A percentile compares a stretch with the other conserved stretches of the same genome.
These are phyloP conservation scores for Epinephelus fuscoguttatus DNA, from an alignment of 2,113 vertebrate genomes.

Conservation along the genomic window DNA sequence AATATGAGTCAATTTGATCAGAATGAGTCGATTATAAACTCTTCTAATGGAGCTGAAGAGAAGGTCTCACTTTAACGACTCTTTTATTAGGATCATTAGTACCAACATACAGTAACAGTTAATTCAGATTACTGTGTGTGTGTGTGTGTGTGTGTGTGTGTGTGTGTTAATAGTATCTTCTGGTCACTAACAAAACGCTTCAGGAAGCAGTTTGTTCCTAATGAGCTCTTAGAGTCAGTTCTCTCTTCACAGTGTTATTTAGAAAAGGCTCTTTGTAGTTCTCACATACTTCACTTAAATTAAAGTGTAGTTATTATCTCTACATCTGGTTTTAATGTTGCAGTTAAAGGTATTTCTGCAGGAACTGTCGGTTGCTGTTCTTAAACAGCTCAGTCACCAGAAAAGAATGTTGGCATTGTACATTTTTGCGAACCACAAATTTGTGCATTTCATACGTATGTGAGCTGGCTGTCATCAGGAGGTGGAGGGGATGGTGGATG, in stretches of 20 bases:
- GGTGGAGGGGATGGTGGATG: too few species aligned
- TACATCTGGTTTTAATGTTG: too few species aligned
- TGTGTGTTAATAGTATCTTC: not conserved
- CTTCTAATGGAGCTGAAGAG: not conserved
- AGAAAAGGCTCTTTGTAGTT: not conserved
- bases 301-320: too few species aligned
- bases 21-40: constrained; percentile 40
- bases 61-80: constrained; percentile 13
- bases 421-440: too few species aligned
- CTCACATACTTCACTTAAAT: too few species aligned
- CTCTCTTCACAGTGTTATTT: not conserved
- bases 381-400: too few species aligned
- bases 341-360: too few species aligned
- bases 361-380: too few species aligned
- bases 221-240: not conserved
- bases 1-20: constrained; percentile 55
- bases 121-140: not conserved
- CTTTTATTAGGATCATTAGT: not conserved
- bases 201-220: not conserved
- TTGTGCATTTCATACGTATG: too few species aligned
- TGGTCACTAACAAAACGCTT: constrained; percentile 3
- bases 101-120: not conserved
- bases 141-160: constrained; percentile 28
- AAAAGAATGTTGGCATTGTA: too few species aligned
- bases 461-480: too few species aligned